Evolutionary conservation across 2,113 vertebrate species (phyloP).

Genomic region (Lates calcarifer): DNA sequence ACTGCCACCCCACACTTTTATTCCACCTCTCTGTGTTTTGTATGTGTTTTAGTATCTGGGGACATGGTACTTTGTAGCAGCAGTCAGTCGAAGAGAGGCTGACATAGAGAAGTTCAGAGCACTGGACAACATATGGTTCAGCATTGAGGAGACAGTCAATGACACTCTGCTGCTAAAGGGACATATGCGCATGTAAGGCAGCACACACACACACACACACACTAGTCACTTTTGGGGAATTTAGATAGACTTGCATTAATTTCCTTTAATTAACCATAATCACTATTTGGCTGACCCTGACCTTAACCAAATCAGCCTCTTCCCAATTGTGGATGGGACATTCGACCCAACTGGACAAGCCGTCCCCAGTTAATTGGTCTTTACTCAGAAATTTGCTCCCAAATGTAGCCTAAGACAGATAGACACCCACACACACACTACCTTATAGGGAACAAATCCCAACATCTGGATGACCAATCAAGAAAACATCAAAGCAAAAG

Average conservation of each 20-base stretch:
- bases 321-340: too few species aligned
- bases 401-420: too few species aligned
- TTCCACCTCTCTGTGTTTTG: conserved; percentile 6
- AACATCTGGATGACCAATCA: neutral
- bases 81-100: conserved; percentile 51
- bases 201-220: neutral
- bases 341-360: too few species aligned
- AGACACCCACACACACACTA: neutral
- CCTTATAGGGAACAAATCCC: neutral
- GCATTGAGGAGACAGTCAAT: conserved; percentile 46
- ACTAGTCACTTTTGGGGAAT: too few species aligned
- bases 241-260: too few species aligned
- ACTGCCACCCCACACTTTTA: neutral
- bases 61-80: conserved; percentile 69
- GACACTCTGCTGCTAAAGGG: conserved; percentile 62
- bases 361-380: too few species aligned
- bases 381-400: too few species aligned
- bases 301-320: too few species aligned
- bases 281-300: too few species aligned
- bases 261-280: too few species aligned
- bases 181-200: conserved; percentile 65
- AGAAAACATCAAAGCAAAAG: neutral
- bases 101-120: conserved; percentile 56
- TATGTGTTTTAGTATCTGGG: conserved; percentile 65
- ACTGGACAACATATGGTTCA: conserved; percentile 65